phyloP scores from a whole-genome alignment of 2,797 vertebrate species.

The Tenualosa ilisha region DNA sequence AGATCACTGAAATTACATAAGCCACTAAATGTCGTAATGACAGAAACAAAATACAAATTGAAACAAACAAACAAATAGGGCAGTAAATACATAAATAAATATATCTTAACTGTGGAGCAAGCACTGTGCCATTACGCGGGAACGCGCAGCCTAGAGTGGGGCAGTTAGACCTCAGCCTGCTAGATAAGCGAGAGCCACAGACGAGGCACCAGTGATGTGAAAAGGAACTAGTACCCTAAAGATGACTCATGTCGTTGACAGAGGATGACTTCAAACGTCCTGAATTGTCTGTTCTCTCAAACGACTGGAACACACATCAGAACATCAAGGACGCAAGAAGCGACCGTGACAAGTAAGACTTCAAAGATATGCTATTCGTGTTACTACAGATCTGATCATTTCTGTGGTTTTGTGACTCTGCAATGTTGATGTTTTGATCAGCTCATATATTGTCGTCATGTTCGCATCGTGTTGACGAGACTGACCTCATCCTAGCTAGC shows the following conservation, averaged over 20 bases:
- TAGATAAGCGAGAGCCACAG: not conserved
- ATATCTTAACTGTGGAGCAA: not conserved
- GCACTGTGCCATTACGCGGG: not conserved
- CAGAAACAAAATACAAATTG: not conserved
- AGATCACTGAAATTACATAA: not conserved
- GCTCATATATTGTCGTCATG: not conserved
- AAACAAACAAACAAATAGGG: not conserved
- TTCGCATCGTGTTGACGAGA: not conserved
- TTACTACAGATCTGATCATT: not conserved
- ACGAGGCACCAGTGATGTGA: conserved; percentile 8
- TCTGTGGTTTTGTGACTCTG: not conserved
- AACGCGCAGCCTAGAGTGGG: not conserved
- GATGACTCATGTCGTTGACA: conserved; percentile 64
- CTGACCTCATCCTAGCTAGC: not conserved
- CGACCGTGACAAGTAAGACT: conserved; percentile 19
- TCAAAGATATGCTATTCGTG: not conserved
- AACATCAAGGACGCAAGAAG: conserved; percentile 49
- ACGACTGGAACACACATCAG: conserved; percentile 59
- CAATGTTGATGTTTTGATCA: not conserved
- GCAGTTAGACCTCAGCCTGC: not conserved
- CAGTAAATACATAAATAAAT: not conserved
- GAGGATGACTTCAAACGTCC: conserved; percentile 59
- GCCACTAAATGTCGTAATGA: not conserved
- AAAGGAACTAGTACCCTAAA: conserved; percentile 45
- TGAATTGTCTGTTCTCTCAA: conserved; percentile 40